Evolutionary conservation across 2,888 invertebrate genomes (phyloP), one percentile per base, ranked within the genome.

Genomic region (Gortyna flavago): DNA sequence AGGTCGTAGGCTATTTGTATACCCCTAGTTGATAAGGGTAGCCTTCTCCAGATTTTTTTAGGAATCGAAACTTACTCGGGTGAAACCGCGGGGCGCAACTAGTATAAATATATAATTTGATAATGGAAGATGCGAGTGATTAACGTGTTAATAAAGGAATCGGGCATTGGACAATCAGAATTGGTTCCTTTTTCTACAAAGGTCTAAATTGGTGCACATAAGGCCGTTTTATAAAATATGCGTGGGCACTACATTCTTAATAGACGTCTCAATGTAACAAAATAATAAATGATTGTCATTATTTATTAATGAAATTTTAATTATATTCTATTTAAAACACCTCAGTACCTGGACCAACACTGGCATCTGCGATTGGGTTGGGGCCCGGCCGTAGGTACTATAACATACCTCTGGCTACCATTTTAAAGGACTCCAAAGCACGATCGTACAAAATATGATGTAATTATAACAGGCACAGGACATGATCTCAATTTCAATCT

Each of bases 351-450:
- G 64, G 25, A 29, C 29, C 29, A 35, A 5, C 18, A 44, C 3
- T 59, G 32, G 1, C 59, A 51, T 41, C 54, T 59, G n/a, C 2
- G 32, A 67, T 61, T 68, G 29, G 8, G 35, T n/a, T 18, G 68
- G 68, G 54, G 77, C 62, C 54, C 64, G 54, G 77, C 62, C 54
- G 51, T 35, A n/a, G 29, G 21, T 44, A 67, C 38, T n/a, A n/a
- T 11, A 16, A 18, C 18, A 65, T 29, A 35, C 35, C 32, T n/a
- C 18, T 48, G 18, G 35, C 29, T 38, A 21, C 35, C 0, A 8
- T 18, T 29, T 59, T 57, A 79, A 79, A 65, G 70, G 57, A 9
- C 35, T 18, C 0, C 16, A 32, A 35, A 29, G 5, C 21, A 51
- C 21, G 32, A 48, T 18, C 48, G 1, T 21, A 32, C 8, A 18